phyloP scores from a whole-genome alignment of 2,797 vertebrate genomes.

The Thamnophis elegans region DNA sequence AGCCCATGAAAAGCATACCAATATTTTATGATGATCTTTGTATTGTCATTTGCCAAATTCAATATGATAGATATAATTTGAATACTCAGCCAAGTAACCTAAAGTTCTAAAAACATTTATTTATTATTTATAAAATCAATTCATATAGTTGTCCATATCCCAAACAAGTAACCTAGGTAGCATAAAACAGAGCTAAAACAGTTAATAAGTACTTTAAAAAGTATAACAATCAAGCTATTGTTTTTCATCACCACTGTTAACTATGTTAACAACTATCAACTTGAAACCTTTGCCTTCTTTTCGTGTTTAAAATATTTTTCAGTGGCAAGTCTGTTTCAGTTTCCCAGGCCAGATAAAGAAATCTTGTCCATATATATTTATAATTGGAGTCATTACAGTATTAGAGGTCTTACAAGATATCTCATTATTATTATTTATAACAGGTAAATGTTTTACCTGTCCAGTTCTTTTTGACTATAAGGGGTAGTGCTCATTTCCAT shows the following conservation, averaged over 20 bases:
- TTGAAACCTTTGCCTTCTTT: not conserved
- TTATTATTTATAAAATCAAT: not conserved
- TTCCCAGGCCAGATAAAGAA: not conserved
- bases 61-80: not conserved
- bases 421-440: not conserved
- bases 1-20: not conserved
- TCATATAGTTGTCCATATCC: not conserved
- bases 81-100: not conserved
- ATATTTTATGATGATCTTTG: not conserved
- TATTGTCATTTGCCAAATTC: constrained; percentile 9
- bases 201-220: not conserved
- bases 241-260: not conserved
- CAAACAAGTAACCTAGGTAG: not conserved
- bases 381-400: not conserved
- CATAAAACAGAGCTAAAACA: not conserved
- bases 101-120: not conserved
- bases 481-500: not conserved
- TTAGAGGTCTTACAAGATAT: not conserved
- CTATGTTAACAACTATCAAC: not conserved
- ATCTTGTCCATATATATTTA: not conserved
- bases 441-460: not conserved
- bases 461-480: not conserved
- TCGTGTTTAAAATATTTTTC: not conserved
- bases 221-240: not conserved
- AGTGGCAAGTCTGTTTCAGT: not conserved